A percentile compares a stretch with the other conserved stretches of the same genome.
These are phyloP conservation scores for Bombus turneri DNA, from an alignment of 1,140 invertebrate genomes.

Conservation along the genomic window DNA sequence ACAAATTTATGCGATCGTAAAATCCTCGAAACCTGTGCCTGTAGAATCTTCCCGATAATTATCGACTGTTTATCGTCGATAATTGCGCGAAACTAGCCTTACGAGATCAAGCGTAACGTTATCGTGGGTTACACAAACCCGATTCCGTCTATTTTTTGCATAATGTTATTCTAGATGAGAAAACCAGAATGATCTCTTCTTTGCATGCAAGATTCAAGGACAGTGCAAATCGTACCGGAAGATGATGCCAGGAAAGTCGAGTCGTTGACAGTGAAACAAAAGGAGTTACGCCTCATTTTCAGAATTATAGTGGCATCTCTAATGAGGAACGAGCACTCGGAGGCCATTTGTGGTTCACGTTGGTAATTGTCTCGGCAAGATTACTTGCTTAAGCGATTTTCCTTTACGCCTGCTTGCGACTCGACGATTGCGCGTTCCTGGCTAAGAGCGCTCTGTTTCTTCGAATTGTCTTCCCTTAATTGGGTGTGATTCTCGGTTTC, in stretches of 20 bases:
- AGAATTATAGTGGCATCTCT: conserved; percentile 28
- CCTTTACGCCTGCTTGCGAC: neutral
- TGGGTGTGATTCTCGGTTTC: neutral
- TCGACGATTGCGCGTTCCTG: neutral
- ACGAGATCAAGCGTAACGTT: conserved; percentile 13
- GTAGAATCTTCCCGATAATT: no score
- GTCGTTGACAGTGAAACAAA: conserved; percentile 29
- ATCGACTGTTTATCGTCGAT: conserved; percentile 13
- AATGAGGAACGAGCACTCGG: conserved; percentile 37
- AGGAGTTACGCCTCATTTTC: conserved; percentile 37
- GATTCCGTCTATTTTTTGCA: conserved; percentile 12
- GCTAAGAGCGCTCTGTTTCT: neutral
- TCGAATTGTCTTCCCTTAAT: conserved; percentile 9
- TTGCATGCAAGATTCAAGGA: conserved; percentile 22
- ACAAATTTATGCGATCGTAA: no score
- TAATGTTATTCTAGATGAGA: neutral
- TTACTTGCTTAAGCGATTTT: conserved; percentile 43
- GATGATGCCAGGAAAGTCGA: conserved; percentile 2
- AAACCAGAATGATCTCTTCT: conserved; percentile 18
- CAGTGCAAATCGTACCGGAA: conserved; percentile 33
- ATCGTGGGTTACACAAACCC: conserved; percentile 21
- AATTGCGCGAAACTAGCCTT: conserved; percentile 8
- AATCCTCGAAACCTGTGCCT: no score
- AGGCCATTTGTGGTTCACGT: conserved; percentile 37
- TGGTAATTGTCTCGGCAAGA: conserved; percentile 41